Conservation (phyloP, 2,797 vertebrate species). For the Lepidocolaptes lacrymiger region DNA sequence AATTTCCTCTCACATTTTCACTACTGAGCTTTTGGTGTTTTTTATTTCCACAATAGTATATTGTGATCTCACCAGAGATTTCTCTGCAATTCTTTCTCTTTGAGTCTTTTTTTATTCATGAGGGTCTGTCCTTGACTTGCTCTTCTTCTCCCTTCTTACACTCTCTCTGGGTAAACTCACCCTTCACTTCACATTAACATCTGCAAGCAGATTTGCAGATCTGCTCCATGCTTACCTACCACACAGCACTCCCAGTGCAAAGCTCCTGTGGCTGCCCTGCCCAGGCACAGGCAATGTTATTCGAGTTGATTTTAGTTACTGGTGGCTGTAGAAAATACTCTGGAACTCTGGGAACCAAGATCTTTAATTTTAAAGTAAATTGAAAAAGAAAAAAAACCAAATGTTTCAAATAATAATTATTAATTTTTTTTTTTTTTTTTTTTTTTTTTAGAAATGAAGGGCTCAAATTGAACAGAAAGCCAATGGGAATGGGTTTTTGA, state of each 20-base stretch:
- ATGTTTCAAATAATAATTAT: not conserved
- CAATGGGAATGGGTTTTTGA: not conserved
- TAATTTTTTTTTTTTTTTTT: no score
- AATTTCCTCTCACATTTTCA: not conserved
- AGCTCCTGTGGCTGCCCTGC: not conserved
- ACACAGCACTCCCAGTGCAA: not conserved
- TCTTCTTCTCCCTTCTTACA: not conserved
- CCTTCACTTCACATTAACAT: not conserved
- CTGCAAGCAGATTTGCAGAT: not conserved
- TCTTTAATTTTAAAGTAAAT: not conserved
- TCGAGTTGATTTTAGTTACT: conserved; percentile 24
- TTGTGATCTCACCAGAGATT: not conserved
- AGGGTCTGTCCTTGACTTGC: not conserved
- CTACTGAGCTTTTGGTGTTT: not conserved
- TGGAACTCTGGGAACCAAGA: not conserved
- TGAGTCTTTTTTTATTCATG: not conserved
- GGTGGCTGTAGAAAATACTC: not conserved
- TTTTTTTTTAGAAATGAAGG: not conserved
- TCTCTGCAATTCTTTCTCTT: not conserved
- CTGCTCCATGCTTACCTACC: not conserved
- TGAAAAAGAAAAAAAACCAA: conserved; percentile 22
- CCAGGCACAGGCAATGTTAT: not conserved
- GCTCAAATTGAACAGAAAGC: not conserved
- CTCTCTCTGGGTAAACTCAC: not conserved
- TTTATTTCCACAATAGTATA: not conserved